These are phyloP conservation scores for Opisthocomus hoazin DNA, from an alignment of 2,113 vertebrate genomes.

Conservation along the genomic window DNA sequence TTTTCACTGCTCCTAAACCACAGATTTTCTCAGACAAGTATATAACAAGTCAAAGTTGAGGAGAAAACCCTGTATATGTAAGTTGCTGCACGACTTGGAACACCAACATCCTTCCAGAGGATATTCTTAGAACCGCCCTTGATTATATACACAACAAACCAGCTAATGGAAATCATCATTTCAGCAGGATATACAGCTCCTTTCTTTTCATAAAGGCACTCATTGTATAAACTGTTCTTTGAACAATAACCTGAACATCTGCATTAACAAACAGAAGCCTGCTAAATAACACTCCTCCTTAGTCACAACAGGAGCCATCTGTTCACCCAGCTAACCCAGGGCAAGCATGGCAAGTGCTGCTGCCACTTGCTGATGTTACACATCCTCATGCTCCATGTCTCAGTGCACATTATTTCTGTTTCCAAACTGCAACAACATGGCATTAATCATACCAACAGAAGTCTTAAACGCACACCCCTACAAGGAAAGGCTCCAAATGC, in stretches of 20 bases:
- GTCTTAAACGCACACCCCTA: not conserved
- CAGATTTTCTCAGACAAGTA: not conserved
- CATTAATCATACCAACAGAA: not conserved
- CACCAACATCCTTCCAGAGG: not conserved
- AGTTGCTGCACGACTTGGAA: not conserved
- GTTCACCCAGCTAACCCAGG: not conserved
- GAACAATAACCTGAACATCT: conserved; percentile 9
- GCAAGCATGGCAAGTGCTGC: not conserved
- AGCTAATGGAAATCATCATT: not conserved
- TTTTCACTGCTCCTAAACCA: not conserved
- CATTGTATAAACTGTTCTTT: not conserved
- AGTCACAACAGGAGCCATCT: not conserved
- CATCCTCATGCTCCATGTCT: not conserved
- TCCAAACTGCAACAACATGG: not conserved
- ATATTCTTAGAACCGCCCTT: not conserved
- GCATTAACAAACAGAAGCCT: not conserved
- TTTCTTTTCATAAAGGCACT: not conserved
- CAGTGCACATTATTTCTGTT: not conserved
- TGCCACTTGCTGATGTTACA: not conserved
- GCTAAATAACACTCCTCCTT: not conserved
- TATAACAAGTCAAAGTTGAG: not conserved
- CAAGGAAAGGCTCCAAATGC: not conserved
- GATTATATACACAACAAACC: not conserved
- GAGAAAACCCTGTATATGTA: not conserved
- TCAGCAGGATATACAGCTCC: not conserved